These are phyloP conservation scores for Ennomos quercinarius DNA, from an alignment of 2,888 invertebrate genomes.

Conservation along the genomic window DNA sequence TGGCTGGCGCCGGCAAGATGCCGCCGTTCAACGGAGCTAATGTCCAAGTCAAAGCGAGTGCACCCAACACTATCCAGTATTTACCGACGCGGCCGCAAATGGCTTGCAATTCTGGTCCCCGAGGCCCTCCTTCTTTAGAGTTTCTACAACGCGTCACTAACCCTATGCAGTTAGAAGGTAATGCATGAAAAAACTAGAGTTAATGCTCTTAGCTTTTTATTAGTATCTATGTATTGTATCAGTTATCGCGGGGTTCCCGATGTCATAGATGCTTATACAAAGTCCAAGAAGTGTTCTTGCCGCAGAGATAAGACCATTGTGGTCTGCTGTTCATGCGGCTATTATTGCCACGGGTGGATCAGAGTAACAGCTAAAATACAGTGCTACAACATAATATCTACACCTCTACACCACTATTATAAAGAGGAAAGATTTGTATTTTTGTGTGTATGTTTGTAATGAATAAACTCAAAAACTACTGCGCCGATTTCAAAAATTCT, in stretches of 20 bases:
- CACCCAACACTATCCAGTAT: conserved; percentile 99
- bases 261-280: conserved; percentile 55
- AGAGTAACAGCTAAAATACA: conserved; percentile 60
- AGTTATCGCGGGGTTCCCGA: conserved; percentile 76
- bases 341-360: conserved; percentile 75
- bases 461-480: too few relatives aligned
- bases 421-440: too few relatives aligned
- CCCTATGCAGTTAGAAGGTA: conserved; percentile 90
- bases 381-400: too few relatives aligned
- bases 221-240: too few relatives aligned
- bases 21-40: conserved; percentile 88
- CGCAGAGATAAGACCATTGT: conserved; percentile 71
- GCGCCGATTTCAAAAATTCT: too few relatives aligned
- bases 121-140: conserved; percentile 95
- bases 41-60: conserved; percentile 97
- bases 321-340: conserved; percentile 77
- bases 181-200: too few relatives aligned
- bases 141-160: conserved; percentile 95
- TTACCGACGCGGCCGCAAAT: conserved; percentile 97
- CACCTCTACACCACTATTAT: too few relatives aligned
- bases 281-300: conserved; percentile 69
- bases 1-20: conserved; percentile 85
- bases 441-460: too few relatives aligned
- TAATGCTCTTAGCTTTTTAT: too few relatives aligned
- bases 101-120: conserved; percentile 88